Evolutionary conservation across 2,888 invertebrate species (phyloP).

Genomic region (Volucella bombylans): DNA sequence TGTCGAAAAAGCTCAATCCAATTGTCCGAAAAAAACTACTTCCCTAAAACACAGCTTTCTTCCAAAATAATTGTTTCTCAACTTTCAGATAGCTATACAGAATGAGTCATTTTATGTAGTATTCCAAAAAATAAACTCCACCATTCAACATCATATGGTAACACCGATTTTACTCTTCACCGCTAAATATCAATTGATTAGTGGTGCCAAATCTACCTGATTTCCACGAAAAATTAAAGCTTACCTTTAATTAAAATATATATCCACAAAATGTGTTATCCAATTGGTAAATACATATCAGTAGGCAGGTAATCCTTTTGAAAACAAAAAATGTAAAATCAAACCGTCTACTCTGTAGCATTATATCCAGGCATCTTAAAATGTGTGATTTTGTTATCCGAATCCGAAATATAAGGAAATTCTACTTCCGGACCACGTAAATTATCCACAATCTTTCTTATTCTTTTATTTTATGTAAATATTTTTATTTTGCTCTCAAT

Average conservation of each 20-base stretch:
- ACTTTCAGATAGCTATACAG: no score
- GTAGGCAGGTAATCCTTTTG: constrained; percentile 40
- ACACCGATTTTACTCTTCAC: background rate
- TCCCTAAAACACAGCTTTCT: no score
- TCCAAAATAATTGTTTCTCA: no score
- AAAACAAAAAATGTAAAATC: constrained; percentile 1
- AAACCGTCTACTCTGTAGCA: constrained; percentile 8
- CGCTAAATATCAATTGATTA: background rate
- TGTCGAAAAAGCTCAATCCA: no score
- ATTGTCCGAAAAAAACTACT: no score
- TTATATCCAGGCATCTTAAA: constrained; percentile 29
- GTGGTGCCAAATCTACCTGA: constrained; percentile 37
- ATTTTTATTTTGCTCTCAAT: background rate
- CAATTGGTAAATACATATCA: constrained; percentile 41
- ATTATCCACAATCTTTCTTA: constrained; percentile 45
- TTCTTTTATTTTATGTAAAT: constrained; percentile 18
- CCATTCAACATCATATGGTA: background rate
- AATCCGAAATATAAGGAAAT: constrained; percentile 16
- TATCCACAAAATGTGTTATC: constrained; percentile 57
- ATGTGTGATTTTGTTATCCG: constrained; percentile 22
- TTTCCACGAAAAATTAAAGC: background rate
- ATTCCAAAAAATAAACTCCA: background rate
- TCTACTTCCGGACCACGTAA: constrained; percentile 34
- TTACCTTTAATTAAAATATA: constrained; percentile 35
- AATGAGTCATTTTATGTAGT: no score